Evolutionary conservation across 1,140 invertebrate species (phyloP), one percentile per base, ranked within the genome.

Genomic region (Eriosoma lanigerum): DNA sequence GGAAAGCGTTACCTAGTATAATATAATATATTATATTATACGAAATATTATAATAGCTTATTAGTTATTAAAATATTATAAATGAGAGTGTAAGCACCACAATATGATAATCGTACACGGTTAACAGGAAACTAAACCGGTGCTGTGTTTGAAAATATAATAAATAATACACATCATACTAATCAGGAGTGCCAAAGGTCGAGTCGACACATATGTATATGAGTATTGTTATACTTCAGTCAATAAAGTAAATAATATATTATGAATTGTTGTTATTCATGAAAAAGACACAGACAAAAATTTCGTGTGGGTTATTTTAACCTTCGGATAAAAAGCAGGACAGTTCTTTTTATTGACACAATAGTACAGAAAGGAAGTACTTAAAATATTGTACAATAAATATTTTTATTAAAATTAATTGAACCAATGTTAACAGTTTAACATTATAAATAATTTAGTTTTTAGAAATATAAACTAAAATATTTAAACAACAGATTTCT

Each of bases 391-490:
- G 17, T 38, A 38, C 50, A 58, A 56, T 56, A 44, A 58, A 24
- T 56, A 29, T 75, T 75, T 58, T n/a, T 75, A 75, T 75, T 75
- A 56, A 75, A 75, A 75, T 75, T n/a, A 75, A 75, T 75, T 75
- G 50, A 75, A 38, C 48, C 15, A 54, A 54, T 56, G 48, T 50
- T 13, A 26, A 48, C 9, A n/a, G n/a, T n/a, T n/a, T n/a, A n/a
- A 19, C 17, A 1, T 17, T 64, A 17, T 64, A 64, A 64, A 15
- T 58, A 24, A 26, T 29, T 38, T 8, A 38, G n/a, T n/a, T 21
- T 26, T 5, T 60, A 60, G 29, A 13, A 19, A 62, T 21, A 0
- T 44, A 66, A 66, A 21, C 62, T 44, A 46, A 44, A 32, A 32
- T 32, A 38, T 44, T 21, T 5, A 21, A 66, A 66, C 13, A 64